phyloP scores from a whole-genome alignment of 2,888 invertebrate species.

The Habrosyne pyritoides region DNA sequence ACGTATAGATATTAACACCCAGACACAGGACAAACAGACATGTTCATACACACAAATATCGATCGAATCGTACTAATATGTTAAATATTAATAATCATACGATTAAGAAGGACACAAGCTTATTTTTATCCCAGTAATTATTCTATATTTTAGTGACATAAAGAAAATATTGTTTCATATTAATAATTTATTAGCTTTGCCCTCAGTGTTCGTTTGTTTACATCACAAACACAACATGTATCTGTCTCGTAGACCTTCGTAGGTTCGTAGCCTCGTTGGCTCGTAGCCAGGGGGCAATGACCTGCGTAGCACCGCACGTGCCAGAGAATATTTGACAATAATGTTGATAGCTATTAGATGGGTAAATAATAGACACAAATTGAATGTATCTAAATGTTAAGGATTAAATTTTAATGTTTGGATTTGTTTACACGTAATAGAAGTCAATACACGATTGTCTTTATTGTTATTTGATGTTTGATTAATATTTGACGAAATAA shows the following conservation, averaged over 20 bases:
- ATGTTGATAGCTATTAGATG: neutral
- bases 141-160: neutral
- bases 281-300: slow-evolving; percentile 55
- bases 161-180: neutral
- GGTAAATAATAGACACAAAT: neutral
- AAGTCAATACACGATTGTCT: too few relatives aligned
- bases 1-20: too few relatives aligned
- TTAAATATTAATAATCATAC: too few relatives aligned
- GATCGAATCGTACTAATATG: too few relatives aligned
- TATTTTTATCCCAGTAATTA: too few relatives aligned
- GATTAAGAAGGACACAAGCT: too few relatives aligned
- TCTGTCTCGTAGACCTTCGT: neutral
- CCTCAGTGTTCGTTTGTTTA: slow-evolving; percentile 2
- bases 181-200: neutral
- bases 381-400: neutral
- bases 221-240: slow-evolving; percentile 1
- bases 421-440: too few relatives aligned
- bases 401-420: neutral
- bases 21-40: too few relatives aligned
- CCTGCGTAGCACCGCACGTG: slow-evolving; percentile 27
- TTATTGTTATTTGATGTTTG: too few relatives aligned
- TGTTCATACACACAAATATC: too few relatives aligned
- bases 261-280: slow-evolving; percentile 53
- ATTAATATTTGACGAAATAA: too few relatives aligned
- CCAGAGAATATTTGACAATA: slow-evolving; percentile 2